Evolutionary conservation across 2,797 vertebrate species (phyloP).

Genomic region (Megalops cyprinoides): DNA sequence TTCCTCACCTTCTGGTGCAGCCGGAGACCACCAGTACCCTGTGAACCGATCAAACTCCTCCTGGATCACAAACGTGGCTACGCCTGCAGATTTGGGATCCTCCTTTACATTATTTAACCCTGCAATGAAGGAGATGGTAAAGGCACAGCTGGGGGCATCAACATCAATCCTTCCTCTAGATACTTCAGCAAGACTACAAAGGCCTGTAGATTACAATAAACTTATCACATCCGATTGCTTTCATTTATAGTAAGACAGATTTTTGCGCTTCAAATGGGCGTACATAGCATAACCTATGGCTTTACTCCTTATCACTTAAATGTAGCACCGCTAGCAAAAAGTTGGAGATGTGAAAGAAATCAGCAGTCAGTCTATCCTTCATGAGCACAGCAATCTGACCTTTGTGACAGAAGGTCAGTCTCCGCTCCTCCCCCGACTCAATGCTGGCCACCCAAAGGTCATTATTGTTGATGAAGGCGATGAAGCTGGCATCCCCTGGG

Average conservation of each 20-base stretch:
- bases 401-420: constrained; percentile 77
- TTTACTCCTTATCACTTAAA: too few relatives aligned
- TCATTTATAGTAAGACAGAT: not conserved
- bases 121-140: constrained; percentile 55
- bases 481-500: constrained; percentile 87
- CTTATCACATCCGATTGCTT: not conserved
- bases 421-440: constrained; percentile 78
- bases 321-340: too few relatives aligned
- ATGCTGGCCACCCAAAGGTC: constrained; percentile 94
- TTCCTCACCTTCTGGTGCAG: constrained; percentile 81
- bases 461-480: constrained; percentile 94
- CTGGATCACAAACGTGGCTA: constrained; percentile 98
- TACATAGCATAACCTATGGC: not conserved
- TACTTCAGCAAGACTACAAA: not conserved
- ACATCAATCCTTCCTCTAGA: too few relatives aligned
- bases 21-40: constrained; percentile 96
- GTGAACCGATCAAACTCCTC: constrained; percentile 98
- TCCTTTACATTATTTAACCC: constrained; percentile 90
- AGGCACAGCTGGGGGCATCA: not conserved
- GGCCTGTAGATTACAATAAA: not conserved
- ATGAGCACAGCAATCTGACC: constrained; percentile 53
- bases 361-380: not conserved
- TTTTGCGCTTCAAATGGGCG: not conserved
- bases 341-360: too few relatives aligned
- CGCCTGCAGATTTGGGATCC: constrained; percentile 92